Conservation (phyloP, 1,140 invertebrate genomes). For the Cyclargus thomasi region DNA sequence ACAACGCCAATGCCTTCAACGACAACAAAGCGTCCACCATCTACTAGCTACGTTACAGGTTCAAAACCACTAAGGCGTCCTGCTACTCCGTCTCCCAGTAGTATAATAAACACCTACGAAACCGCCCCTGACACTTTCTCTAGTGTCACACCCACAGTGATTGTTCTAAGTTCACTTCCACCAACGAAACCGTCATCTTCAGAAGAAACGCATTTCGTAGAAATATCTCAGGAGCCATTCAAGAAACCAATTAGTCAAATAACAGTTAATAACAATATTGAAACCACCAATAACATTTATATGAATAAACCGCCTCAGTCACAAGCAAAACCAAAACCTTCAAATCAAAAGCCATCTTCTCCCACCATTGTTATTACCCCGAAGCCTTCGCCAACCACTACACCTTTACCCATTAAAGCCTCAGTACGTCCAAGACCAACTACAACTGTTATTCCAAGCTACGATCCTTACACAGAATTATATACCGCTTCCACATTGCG, state of each 20-base stretch:
- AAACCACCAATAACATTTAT: constrained; percentile 74
- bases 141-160: constrained; percentile 82
- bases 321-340: constrained; percentile 65
- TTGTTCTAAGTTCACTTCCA: constrained; percentile 77
- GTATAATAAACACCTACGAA: constrained; percentile 45
- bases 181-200: constrained; percentile 54
- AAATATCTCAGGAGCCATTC: constrained; percentile 67
- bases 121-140: constrained; percentile 59
- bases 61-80: constrained; percentile 69
- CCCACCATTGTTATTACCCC: constrained; percentile 52
- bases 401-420: constrained; percentile 47
- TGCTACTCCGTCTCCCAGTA: constrained; percentile 39
- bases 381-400: constrained; percentile 76
- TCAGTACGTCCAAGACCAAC: constrained; percentile 38
- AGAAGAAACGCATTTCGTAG: constrained; percentile 63
- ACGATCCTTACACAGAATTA: constrained; percentile 44
- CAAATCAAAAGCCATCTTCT: constrained; percentile 49
- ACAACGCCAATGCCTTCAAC: constrained; percentile 47
- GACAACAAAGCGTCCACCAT: constrained; percentile 61
- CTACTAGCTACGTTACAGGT: constrained; percentile 78
- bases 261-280: constrained; percentile 77
- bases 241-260: constrained; percentile 73
- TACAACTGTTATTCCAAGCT: constrained; percentile 31
- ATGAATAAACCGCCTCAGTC: constrained; percentile 56
- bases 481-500: constrained; percentile 56